Percentiles rank a stretch among this genome's conserved stretches.
Evolutionary conservation across 2,797 vertebrate species (phyloP).

Genomic region (Trichosurus vulpecula): DNA sequence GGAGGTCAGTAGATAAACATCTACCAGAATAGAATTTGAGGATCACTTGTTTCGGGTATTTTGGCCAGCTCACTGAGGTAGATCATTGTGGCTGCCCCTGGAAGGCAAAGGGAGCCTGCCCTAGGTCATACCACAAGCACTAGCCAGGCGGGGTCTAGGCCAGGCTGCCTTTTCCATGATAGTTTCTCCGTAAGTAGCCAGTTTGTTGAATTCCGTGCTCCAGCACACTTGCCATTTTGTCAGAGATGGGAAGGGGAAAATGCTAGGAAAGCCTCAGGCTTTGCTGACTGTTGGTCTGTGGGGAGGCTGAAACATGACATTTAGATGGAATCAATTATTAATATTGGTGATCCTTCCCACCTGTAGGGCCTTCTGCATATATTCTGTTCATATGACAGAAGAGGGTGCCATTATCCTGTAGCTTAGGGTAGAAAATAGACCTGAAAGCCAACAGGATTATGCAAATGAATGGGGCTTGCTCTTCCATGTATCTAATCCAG

Average conservation of each 20-base stretch:
- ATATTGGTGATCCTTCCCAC: neutral
- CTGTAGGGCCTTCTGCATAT: neutral
- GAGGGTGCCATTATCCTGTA: neutral
- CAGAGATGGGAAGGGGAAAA: neutral
- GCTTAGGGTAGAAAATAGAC: neutral
- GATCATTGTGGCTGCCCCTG: neutral
- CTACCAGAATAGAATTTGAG: neutral
- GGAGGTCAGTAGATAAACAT: neutral
- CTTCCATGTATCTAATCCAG: neutral
- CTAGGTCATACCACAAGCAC: neutral
- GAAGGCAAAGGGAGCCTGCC: neutral
- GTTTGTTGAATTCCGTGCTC: neutral
- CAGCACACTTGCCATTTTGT: neutral
- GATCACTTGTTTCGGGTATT: neutral
- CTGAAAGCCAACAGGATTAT: neutral
- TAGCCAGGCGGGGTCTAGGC: neutral
- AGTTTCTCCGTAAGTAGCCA: too few relatives aligned
- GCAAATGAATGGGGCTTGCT: neutral
- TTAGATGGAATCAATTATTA: conserved; percentile 1
- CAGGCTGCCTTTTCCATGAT: neutral
- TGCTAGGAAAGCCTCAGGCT: neutral
- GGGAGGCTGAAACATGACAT: conserved; percentile 9
- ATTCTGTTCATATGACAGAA: conserved; percentile 2
- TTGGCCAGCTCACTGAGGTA: neutral
- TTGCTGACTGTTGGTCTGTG: conserved; percentile 16